Evolutionary conservation across 2,113 vertebrate species (phyloP).

Genomic region (Nyctibius bracteatus): DNA sequence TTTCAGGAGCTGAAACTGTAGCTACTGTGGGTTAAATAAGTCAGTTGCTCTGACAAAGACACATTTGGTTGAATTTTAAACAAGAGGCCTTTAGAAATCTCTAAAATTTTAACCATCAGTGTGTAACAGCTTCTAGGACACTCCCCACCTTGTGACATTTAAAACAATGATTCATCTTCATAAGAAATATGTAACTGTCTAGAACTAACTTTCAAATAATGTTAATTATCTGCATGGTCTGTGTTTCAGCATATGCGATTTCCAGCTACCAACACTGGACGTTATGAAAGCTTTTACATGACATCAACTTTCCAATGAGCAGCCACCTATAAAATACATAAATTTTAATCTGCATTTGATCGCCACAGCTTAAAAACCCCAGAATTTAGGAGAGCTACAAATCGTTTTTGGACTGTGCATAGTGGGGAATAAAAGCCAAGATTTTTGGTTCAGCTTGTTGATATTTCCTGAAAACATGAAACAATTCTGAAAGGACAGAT

Average conservation of each 20-base stretch:
- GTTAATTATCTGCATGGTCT: not conserved
- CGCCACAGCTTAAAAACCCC: not conserved
- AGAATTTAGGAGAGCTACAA: not conserved
- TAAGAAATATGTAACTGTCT: constrained; percentile 8
- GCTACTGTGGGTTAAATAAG: not conserved
- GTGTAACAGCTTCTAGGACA: not conserved
- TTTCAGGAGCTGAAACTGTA: not conserved
- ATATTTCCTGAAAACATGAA: constrained; percentile 44
- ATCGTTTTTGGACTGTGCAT: not conserved
- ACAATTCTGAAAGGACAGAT: constrained; percentile 35
- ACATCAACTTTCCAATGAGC: not conserved
- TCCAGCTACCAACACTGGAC: not conserved
- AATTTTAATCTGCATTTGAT: not conserved
- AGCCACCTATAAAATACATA: not conserved
- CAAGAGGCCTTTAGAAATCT: not conserved
- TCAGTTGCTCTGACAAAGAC: not conserved
- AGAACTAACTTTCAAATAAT: not conserved
- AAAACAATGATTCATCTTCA: constrained; percentile 1
- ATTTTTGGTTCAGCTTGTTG: constrained; percentile 5
- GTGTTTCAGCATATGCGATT: not conserved
- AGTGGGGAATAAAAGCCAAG: not conserved
- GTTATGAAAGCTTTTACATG: not conserved
- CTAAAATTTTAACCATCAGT: not conserved
- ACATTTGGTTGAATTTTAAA: constrained; percentile 10
- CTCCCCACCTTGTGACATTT: not conserved